Evolutionary conservation across 1,140 invertebrate genomes (phyloP), one percentile per base, ranked within the genome.

Genomic region (Dinothrombium tinctorium): DNA sequence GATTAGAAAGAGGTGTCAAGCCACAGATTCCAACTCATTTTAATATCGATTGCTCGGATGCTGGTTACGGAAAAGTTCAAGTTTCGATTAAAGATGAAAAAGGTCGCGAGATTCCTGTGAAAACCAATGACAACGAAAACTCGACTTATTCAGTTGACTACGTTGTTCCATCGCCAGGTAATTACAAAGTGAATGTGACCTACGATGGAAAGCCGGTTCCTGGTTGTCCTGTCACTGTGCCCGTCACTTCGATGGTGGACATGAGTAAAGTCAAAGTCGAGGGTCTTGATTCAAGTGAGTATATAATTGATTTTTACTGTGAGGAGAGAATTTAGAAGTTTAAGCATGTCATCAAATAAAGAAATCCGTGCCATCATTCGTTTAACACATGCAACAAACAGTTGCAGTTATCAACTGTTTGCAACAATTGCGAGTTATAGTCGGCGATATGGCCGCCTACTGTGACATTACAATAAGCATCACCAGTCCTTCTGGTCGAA

Each of bases 211-310:
- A 74, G 1, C 70, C 73, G 41, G 71, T 87, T 32, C 79, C 81
- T 0, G 60, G 69, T 37, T 74, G 73, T 47, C 81, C 81, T 4
- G 71, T 84, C 44, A 75, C 74, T 41, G 72, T 87, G 24, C 65
- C 71, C 39, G 75, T 84, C 24, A 68, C 75, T 50, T 72, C 78
- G 6, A 68, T 68, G 48, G 69, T 84, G 33, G 81, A 87, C 54
- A 71, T 84, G 24, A 76, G 75, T 31, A 83, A 83, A 55, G 72
- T 87, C 41, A 75, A 74, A 58, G 77, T 87, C 22, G 76, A 82
- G 44, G 81, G 80, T 42, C 63, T 89, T 11, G 77, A 86, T 55
- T 70, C 73, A 51, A 80, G 82, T 87, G 71, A 80, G 79, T 77
- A 22, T 40, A 19, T 44, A 29, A 29, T 29, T 2, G 11, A n/a